Conservation (phyloP, 1,140 invertebrate genomes). For the Drosophila baimaii region DNA sequence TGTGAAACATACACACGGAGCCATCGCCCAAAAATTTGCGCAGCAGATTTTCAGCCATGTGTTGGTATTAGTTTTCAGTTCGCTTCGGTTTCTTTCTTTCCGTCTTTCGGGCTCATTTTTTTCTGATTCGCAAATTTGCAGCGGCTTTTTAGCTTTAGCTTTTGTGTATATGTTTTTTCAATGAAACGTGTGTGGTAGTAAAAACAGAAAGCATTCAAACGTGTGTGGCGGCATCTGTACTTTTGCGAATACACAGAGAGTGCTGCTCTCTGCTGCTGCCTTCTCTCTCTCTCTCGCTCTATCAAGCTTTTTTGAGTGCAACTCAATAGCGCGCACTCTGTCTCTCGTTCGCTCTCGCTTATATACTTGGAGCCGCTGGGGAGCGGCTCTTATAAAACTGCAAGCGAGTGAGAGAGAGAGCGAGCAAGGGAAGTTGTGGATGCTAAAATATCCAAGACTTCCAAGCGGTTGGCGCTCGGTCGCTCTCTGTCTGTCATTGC, state of each 20-base stretch:
- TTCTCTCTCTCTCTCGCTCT: constrained; percentile 47
- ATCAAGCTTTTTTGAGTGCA: constrained; percentile 81
- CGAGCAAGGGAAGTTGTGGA: constrained; percentile 34
- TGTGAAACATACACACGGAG: constrained; percentile 56
- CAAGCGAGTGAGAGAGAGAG: constrained; percentile 19
- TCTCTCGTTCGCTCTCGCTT: constrained; percentile 32
- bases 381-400: constrained; percentile 49
- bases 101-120: constrained; percentile 27
- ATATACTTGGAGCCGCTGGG: constrained; percentile 45
- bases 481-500: constrained; percentile 9
- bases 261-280: constrained; percentile 13
- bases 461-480: constrained; percentile 34
- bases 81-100: constrained; percentile 56
- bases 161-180: constrained; percentile 72
- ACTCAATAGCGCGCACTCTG: constrained; percentile 39
- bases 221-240: constrained; percentile 79
- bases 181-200: constrained; percentile 76
- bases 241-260: constrained; percentile 56
- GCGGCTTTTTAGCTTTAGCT: constrained; percentile 46
- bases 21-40: constrained; percentile 82
- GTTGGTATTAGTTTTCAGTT: constrained; percentile 37
- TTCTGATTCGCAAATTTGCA: constrained; percentile 42
- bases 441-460: constrained; percentile 43
- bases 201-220: constrained; percentile 53
- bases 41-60: constrained; percentile 74